Base-by-base conservation (phyloP, 2,888 invertebrate genomes). In the Plemyria rubiginata region DNA sequence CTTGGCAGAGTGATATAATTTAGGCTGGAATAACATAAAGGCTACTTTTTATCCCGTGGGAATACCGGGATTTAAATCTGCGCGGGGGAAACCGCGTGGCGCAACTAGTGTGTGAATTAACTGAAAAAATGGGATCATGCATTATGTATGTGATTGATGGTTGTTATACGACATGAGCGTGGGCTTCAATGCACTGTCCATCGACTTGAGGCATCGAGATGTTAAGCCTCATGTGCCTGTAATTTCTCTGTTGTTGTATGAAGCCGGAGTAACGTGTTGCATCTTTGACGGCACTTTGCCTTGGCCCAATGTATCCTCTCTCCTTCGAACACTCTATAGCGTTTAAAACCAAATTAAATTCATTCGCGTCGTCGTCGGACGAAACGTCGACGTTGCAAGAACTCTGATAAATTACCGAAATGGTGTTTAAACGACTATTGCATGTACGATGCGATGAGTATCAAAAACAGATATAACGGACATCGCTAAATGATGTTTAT, bases 261-360 rank as follows among this genome's bases (percentile, higher is more conserved):
- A 2, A 11, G 11, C 36, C 36, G 36, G 5, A 32, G 7, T 38
- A 11, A 38, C 36, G 36, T 11, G 22, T 38, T 11, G 36, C 11
- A 11, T 11, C 11, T 9, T 38, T 9, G 11, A 9, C 36, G 11
- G 36, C 11, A 38, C 11, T 8, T 32, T 49, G 6, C n/a, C 22
- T 16, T 55, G 6, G 22, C 7, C 48, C 48, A 55, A 13, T 15
- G 40, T 48, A 38, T 22, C 55, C 28, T 49, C 38, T 55, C 40
- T 55, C 48, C 48, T 91, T 88, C 89, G 82, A 92, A 92, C 89
- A 87, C 86, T 38, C 29, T 84, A 84, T 85, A 82, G 85, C 86
- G 77, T 86, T 91, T 90, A 90, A 89, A 88, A 84, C 78, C 84
- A 87, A 89, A 91, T 92, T 92, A 89, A 92, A 90, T 86, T 86